Conservation (phyloP, 2,113 vertebrate genomes). For the Semnopithecus entellus region DNA sequence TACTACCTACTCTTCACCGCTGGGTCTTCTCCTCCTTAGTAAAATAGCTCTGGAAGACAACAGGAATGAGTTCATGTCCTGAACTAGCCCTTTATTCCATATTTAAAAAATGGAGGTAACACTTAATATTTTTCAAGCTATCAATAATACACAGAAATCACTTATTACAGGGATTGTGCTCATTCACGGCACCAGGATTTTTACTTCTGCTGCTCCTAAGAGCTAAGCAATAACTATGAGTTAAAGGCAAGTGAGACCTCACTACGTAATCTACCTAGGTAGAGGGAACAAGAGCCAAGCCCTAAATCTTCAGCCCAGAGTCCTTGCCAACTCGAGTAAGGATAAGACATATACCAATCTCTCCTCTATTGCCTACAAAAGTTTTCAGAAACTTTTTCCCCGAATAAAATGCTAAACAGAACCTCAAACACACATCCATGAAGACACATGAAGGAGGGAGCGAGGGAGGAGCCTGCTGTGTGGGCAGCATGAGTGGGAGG, state of each 20-base stretch:
- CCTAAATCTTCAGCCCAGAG: not conserved
- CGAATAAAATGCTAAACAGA: slow-evolving; percentile 5
- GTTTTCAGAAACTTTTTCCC: not conserved
- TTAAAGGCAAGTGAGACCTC: not conserved
- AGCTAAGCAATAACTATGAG: not conserved
- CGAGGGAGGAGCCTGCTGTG: not conserved
- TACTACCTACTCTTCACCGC: not conserved
- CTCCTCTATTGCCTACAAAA: not conserved
- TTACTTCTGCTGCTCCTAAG: not conserved
- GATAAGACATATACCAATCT: not conserved
- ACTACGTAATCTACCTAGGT: not conserved
- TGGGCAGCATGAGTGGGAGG: not conserved
- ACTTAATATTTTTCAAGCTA: slow-evolving; percentile 2
- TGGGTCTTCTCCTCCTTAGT: not conserved
- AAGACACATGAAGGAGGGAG: not conserved
- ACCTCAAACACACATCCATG: not conserved
- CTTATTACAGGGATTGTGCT: not conserved
- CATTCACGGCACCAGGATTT: not conserved
- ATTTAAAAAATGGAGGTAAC: not conserved
- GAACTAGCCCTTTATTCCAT: not conserved
- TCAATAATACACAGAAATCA: not conserved
- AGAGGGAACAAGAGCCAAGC: not conserved
- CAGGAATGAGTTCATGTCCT: not conserved
- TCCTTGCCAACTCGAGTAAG: not conserved
- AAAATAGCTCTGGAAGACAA: not conserved